Conservation (phyloP, 2,113 vertebrate species). For the Callithrix jacchus region DNA sequence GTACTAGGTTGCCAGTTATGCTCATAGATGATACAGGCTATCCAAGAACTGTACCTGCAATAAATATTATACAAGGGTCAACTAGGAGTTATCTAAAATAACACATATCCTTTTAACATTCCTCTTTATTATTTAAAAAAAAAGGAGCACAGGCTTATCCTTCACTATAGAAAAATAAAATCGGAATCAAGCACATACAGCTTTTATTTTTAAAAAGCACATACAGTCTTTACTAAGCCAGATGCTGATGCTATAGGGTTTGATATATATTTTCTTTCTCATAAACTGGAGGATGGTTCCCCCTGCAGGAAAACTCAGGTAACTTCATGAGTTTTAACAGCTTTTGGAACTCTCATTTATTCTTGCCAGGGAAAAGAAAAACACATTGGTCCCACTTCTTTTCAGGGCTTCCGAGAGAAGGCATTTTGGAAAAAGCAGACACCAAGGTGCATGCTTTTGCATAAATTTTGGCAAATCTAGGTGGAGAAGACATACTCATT, state of each 20-base stretch:
- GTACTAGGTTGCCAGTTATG: neutral
- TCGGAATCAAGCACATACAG: neutral
- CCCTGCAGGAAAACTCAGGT: conserved; percentile 70
- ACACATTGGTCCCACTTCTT: neutral
- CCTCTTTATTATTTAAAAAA: neutral
- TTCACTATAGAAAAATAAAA: neutral
- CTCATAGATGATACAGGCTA: neutral
- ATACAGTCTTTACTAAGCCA: neutral
- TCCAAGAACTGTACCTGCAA: neutral
- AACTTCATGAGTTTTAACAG: neutral
- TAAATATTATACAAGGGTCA: neutral
- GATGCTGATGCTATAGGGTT: neutral
- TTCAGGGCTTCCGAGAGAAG: neutral
- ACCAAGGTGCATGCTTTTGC: neutral
- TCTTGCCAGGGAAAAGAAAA: neutral
- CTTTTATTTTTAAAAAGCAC: neutral
- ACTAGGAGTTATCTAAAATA: neutral
- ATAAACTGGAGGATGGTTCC: conserved; percentile 65
- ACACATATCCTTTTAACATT: neutral
- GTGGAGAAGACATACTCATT: neutral
- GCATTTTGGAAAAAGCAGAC: neutral
- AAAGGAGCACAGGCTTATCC: neutral
- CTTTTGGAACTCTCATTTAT: neutral
- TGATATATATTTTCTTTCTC: neutral
- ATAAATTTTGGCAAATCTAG: neutral